These are phyloP conservation scores for Asteroscopus sphinx DNA, from an alignment of 2,888 invertebrate species.

Conservation along the genomic window DNA sequence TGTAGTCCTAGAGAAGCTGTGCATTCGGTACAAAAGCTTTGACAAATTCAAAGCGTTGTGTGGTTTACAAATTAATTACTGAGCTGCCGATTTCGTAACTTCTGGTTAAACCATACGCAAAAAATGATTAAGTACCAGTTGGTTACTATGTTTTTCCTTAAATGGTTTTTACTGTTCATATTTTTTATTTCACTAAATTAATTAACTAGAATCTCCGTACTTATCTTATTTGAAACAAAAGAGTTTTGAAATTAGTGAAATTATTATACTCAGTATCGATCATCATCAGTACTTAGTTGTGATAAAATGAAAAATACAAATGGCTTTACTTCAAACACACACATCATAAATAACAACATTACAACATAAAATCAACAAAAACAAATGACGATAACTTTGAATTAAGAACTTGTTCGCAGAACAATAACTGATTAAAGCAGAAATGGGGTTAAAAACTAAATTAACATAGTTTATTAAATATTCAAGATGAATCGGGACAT, in stretches of 20 bases:
- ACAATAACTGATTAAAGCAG: conserved; percentile 45
- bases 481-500: conserved; percentile 57
- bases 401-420: conserved; percentile 31
- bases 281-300: too few relatives aligned
- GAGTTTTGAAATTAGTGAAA: too few relatives aligned
- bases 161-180: too few relatives aligned
- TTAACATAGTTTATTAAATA: conserved; percentile 56
- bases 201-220: too few relatives aligned
- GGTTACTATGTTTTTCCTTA: too few relatives aligned
- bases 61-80: background rate
- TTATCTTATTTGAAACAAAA: too few relatives aligned
- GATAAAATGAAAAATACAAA: conserved; percentile 2
- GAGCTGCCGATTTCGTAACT: background rate
- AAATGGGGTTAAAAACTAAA: conserved; percentile 53
- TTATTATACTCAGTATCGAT: too few relatives aligned
- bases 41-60: background rate
- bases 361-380: conserved; percentile 17
- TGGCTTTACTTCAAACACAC: background rate
- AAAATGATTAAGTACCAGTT: background rate
- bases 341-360: background rate
- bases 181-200: too few relatives aligned
- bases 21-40: background rate
- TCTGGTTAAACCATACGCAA: background rate
- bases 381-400: conserved; percentile 7
- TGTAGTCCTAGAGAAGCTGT: too few relatives aligned